phyloP scores from a whole-genome alignment of 2,113 vertebrate genomes.

The Coryphaenoides rupestris region DNA sequence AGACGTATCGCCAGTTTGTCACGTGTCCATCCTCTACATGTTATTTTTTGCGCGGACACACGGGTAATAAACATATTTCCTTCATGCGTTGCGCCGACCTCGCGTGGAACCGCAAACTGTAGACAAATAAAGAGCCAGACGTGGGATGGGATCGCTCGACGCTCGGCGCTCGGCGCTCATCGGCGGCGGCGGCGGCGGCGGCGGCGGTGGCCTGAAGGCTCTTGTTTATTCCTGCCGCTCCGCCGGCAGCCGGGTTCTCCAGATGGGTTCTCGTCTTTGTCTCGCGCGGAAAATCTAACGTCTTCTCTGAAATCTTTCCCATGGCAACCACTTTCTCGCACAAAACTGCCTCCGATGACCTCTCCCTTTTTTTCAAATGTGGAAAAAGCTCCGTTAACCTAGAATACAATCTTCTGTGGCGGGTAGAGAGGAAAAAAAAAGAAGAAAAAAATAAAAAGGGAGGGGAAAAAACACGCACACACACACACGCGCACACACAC shows the following conservation, averaged over 20 bases:
- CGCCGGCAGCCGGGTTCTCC: conserved; percentile 54
- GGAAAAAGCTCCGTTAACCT: conserved; percentile 34
- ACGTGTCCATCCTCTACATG: too few relatives aligned
- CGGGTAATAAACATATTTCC: not conserved
- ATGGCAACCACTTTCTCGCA: conserved; percentile 35
- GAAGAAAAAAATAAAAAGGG: conserved; percentile 21
- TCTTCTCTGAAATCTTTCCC: conserved; percentile 50
- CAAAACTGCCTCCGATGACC: conserved; percentile 28
- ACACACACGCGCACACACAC: too few relatives aligned
- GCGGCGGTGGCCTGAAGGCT: conserved; percentile 54
- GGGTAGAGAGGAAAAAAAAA: conserved; percentile 29
- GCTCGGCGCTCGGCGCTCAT: too few relatives aligned
- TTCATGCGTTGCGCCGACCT: conserved; percentile 12
- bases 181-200: conserved; percentile 42
- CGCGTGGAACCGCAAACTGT: conserved; percentile 38
- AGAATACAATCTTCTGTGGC: conserved; percentile 33
- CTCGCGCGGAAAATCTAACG: conserved; percentile 37
- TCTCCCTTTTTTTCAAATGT: conserved; percentile 20
- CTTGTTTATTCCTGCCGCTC: conserved; percentile 58
- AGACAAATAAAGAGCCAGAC: conserved; percentile 32
- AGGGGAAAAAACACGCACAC: too few relatives aligned
- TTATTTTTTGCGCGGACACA: too few relatives aligned
- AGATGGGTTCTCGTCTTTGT: conserved; percentile 50
- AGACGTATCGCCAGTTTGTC: too few relatives aligned
- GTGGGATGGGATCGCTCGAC: conserved; percentile 29